A percentile compares a stretch with the other conserved stretches of the same genome.
Conservation (phyloP, 2,797 vertebrate species). For the Eurystomus glaucurus region DNA sequence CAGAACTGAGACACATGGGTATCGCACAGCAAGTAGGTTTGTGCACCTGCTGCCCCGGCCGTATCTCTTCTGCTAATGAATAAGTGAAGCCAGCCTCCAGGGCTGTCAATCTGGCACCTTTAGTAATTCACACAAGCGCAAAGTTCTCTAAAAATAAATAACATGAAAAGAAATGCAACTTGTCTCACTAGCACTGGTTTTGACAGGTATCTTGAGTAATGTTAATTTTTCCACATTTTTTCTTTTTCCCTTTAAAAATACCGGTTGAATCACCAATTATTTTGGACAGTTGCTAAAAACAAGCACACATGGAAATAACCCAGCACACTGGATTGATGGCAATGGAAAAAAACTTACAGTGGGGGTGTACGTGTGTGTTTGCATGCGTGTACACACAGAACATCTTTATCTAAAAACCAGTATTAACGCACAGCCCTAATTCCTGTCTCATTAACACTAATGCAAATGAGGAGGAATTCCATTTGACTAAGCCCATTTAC, state of each 20-base stretch:
- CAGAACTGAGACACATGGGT: neutral
- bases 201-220: slow-evolving; percentile 12
- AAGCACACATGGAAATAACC: neutral
- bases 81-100: slow-evolving; percentile 40
- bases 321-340: neutral
- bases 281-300: slow-evolving; percentile 24
- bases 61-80: neutral
- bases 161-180: neutral
- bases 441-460: neutral
- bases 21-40: neutral
- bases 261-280: neutral
- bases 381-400: neutral
- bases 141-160: slow-evolving; percentile 51
- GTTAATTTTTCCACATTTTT: neutral
- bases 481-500: neutral
- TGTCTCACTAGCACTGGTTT: neutral
- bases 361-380: neutral
- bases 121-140: neutral
- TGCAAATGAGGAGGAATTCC: neutral
- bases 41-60: slow-evolving; percentile 49
- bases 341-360: neutral
- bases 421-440: neutral
- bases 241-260: neutral
- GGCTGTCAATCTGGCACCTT: slow-evolving; percentile 51
- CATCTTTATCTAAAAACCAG: neutral